Conservation (phyloP, 1,140 invertebrate genomes). For the Littorina saxatilis region DNA sequence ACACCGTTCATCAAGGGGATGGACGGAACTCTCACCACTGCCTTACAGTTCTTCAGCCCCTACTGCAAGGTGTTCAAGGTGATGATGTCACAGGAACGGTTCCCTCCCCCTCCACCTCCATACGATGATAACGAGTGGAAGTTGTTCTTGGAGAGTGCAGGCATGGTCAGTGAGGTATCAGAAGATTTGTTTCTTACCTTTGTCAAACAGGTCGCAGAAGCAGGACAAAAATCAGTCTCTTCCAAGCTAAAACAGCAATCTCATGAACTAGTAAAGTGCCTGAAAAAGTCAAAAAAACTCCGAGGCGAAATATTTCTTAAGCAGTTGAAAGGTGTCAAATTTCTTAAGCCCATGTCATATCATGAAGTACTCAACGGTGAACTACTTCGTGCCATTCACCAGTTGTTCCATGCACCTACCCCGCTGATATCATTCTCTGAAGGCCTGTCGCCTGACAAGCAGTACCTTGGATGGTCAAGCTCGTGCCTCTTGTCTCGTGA, state of each 20-base stretch:
- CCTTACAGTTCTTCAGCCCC: slow-evolving; percentile 3
- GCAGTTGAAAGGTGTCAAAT: slow-evolving; percentile 39
- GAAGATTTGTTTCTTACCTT: background rate
- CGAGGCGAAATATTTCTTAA: slow-evolving; percentile 1
- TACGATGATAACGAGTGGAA: background rate
- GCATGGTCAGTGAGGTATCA: background rate
- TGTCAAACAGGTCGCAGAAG: slow-evolving; percentile 7
- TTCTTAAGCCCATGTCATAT: slow-evolving; percentile 38
- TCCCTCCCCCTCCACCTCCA: background rate
- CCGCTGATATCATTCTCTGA: slow-evolving; percentile 39
- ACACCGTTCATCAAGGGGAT: background rate
- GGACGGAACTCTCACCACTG: slow-evolving; percentile 16
- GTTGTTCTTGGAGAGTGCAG: background rate
- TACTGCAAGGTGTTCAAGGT: slow-evolving; percentile 8
- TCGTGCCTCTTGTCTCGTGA: slow-evolving; percentile 30
- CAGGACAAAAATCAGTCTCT: background rate
- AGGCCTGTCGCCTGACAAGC: slow-evolving; percentile 1
- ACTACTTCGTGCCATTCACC: slow-evolving; percentile 1
- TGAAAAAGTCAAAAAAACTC: background rate
- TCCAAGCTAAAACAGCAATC: slow-evolving; percentile 10
- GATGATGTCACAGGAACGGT: background rate
- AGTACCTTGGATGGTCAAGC: slow-evolving; percentile 44
- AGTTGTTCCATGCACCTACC: background rate
- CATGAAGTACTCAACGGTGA: background rate
- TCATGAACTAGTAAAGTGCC: background rate